Conservation (phyloP, 2,797 vertebrate genomes). For the Enteromius afrohamiltoni region DNA sequence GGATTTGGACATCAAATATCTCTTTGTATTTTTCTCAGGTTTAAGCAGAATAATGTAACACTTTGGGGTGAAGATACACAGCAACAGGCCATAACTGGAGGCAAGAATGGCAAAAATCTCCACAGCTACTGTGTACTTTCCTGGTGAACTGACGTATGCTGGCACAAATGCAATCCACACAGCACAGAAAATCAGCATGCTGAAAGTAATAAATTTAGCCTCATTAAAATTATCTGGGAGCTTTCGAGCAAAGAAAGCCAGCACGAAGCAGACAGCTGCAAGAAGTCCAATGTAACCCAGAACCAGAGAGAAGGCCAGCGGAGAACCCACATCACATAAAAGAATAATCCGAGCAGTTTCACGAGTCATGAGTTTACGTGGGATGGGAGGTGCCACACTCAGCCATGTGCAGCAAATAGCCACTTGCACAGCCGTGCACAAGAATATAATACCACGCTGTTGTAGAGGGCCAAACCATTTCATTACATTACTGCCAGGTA, state of each 20-base stretch:
- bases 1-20: constrained; percentile 63
- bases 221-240: constrained; percentile 71
- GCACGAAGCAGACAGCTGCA: constrained; percentile 63
- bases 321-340: constrained; percentile 68
- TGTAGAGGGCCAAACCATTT: constrained; percentile 76
- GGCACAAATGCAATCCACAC: constrained; percentile 70
- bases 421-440: constrained; percentile 78
- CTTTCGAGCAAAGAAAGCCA: constrained; percentile 68
- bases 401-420: constrained; percentile 79
- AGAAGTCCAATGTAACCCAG: constrained; percentile 69
- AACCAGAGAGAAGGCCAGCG: constrained; percentile 63
- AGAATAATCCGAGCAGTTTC: constrained; percentile 64
- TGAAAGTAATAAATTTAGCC: constrained; percentile 72
- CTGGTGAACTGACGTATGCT: constrained; percentile 68
- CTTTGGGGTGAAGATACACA: constrained; percentile 71
- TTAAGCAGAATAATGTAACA: constrained; percentile 70
- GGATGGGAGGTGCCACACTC: constrained; percentile 71
- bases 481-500: constrained; percentile 72
- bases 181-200: constrained; percentile 71
- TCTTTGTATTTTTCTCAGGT: constrained; percentile 68
- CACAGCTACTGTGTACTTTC: constrained; percentile 69
- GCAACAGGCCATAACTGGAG: constrained; percentile 68
- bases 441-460: constrained; percentile 74
- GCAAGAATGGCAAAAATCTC: constrained; percentile 71
- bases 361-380: constrained; percentile 68